A percentile compares a stretch with the other conserved stretches of the same genome.
Evolutionary conservation across 2,113 vertebrate genomes (phyloP).

Genomic region (Ascaphus truei): DNA sequence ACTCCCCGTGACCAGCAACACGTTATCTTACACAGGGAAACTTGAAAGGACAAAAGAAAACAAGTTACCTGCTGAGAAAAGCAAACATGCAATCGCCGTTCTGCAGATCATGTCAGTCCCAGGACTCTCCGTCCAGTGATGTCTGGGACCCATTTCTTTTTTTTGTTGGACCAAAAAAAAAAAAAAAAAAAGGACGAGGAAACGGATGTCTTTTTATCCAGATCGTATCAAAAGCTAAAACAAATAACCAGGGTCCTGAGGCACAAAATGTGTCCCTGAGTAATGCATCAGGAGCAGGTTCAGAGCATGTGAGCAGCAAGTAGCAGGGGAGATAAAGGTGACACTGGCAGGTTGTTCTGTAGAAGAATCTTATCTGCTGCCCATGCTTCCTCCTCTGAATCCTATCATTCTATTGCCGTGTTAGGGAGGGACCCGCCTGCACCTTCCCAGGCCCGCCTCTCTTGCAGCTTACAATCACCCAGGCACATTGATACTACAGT

Average conservation of each 20-base stretch:
- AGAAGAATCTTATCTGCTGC: background rate
- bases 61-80: slow-evolving; percentile 11
- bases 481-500: too few relatives aligned
- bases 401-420: background rate
- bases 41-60: background rate
- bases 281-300: slow-evolving; percentile 1
- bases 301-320: background rate
- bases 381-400: slow-evolving; percentile 8
- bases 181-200: background rate
- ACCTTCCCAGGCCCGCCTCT: slow-evolving; percentile 9
- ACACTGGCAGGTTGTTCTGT: background rate
- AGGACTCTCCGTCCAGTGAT: background rate
- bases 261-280: background rate
- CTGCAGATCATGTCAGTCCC: background rate
- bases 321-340: too few relatives aligned
- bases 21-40: background rate
- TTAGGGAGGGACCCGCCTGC: slow-evolving; percentile 2
- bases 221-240: background rate
- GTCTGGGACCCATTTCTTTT: background rate
- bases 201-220: background rate
- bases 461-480: background rate
- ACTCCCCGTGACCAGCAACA: background rate
- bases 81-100: background rate
- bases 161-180: background rate
- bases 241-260: too few relatives aligned